A percentile compares a stretch with the other conserved stretches of the same genome.
Conservation (phyloP, 30 jellyfish, hydroid and myxozoan genomes). For the Mastigias papua region DNA sequence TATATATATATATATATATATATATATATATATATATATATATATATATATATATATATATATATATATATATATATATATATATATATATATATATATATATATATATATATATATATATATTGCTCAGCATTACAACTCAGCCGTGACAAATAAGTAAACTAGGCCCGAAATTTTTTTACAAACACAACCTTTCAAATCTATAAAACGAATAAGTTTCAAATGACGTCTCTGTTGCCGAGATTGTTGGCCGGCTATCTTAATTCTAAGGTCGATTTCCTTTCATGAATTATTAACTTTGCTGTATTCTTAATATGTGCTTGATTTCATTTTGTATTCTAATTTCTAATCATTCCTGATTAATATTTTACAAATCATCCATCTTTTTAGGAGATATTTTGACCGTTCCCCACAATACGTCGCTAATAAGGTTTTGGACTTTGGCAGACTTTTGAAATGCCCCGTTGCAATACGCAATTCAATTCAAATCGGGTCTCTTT, state of each 20-base stretch:
- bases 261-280: not conserved
- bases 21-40: too few relatives aligned
- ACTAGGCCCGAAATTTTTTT: not conserved
- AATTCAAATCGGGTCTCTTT: constrained; percentile 12
- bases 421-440: not conserved
- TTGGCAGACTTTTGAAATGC: not conserved
- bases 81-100: too few relatives aligned
- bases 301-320: not conserved
- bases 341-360: not conserved
- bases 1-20: too few relatives aligned
- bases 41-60: too few relatives aligned
- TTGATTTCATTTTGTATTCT: constrained; percentile 39
- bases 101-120: too few relatives aligned
- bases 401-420: not conserved
- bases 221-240: not conserved
- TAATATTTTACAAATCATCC: constrained; percentile 10
- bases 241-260: not conserved
- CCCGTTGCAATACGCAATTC: not conserved
- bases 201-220: not conserved
- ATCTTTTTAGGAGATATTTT: not conserved
- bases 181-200: not conserved
- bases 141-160: not conserved
- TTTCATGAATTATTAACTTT: constrained; percentile 2
- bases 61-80: too few relatives aligned
- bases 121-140: too few relatives aligned